Evolutionary conservation across 2,113 vertebrate species (phyloP), one percentile per base, ranked within the genome.

Genomic region (Syngnathus typhle): DNA sequence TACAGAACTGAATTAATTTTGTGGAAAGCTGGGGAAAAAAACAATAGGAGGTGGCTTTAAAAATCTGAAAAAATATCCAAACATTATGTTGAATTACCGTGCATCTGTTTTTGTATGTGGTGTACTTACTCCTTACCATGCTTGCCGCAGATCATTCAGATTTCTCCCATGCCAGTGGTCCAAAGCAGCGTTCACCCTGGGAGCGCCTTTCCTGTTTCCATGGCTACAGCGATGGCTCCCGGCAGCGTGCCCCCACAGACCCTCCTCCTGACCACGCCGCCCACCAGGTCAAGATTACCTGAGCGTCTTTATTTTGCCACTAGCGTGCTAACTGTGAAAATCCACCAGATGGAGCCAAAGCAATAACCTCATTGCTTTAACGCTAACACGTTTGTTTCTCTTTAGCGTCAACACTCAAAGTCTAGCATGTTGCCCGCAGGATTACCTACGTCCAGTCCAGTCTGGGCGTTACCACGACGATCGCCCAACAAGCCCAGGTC

Each of bases 371-470:
- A 12, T 43, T 4, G 12, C 41, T 32, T 32, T 32, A 32, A 32
- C 27, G 27, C 27, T 32, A 32, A 32, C 27, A 32, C 16, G 15
- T 47, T 47, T 47, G 13, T 47, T 47, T 12, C 4, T 15, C 13
- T 47, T 47, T 47, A 15, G 15, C 44, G 13, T 46, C 13, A 46
- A 16, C 44, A 46, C 44, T 46, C 44, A 46, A 12, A 12, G 10
- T 4, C 54, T 39, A 56, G 10, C 16, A 9, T 41, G 19, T 77
- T 0, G 61, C 4, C 5, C 67, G 32, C 80, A 96, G 95, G 83
- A 94, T 96, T 87, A 93, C 93, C 1, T 94, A 94, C 0, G 93
- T 96, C 70, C 93, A 94, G 87, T 93, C 95, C 1, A 82, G 90
- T 11, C 87, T 89, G 0, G 91, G 90, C 46, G 91, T 82, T 13